phyloP scores from a whole-genome alignment of 2,797 vertebrate genomes.

The Lerista edwardsae region DNA sequence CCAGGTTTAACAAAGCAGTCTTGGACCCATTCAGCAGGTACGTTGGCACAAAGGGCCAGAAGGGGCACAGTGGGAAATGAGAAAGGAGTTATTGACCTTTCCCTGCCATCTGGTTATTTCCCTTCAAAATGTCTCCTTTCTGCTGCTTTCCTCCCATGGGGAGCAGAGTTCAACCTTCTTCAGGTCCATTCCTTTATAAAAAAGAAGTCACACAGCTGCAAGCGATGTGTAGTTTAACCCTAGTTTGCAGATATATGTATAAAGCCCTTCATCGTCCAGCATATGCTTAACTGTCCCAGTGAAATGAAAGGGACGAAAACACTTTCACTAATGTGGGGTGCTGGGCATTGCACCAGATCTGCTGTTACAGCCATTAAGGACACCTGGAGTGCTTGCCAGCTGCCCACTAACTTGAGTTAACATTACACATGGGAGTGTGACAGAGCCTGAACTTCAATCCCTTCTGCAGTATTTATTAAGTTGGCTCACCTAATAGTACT shows the following conservation, averaged over 20 bases:
- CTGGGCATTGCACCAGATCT: not conserved
- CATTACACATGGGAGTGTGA: not conserved
- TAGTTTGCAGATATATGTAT: not conserved
- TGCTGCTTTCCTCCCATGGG: too few relatives aligned
- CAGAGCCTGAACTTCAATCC: not conserved
- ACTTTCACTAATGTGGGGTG: not conserved
- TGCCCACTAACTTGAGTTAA: not conserved
- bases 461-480: not conserved
- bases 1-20: too few relatives aligned
- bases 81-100: too few relatives aligned
- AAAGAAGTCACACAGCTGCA: not conserved
- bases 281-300: not conserved
- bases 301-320: not conserved
- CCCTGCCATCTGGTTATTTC: too few relatives aligned
- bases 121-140: not conserved
- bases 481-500: not conserved
- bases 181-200: not conserved
- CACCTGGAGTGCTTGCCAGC: not conserved
- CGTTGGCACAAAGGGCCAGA: too few relatives aligned
- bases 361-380: slow-evolving; percentile 2
- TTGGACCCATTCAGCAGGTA: too few relatives aligned
- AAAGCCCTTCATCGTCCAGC: not conserved
- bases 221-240: not conserved
- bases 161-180: not conserved
- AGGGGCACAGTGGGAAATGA: too few relatives aligned